Percentiles rank a stretch among this genome's conserved stretches.
Conservation (phyloP, 2,797 vertebrate species). For the Enteromius argenteus region DNA sequence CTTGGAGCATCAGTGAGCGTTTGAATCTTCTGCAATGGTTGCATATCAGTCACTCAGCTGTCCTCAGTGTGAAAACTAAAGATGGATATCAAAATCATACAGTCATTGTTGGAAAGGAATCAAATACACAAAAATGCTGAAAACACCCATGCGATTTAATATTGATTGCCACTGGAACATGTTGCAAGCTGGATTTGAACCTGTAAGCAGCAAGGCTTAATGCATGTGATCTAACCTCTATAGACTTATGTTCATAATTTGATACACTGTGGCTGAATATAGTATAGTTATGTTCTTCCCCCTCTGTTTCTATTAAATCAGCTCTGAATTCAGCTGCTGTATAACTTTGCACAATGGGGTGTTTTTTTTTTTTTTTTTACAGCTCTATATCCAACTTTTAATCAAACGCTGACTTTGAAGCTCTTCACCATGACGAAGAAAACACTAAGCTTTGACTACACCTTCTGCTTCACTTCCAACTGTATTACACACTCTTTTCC, state of each 20-base stretch:
- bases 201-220: neutral
- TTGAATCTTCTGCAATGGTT: too few relatives aligned
- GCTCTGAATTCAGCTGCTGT: constrained; percentile 22
- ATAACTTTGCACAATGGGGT: neutral
- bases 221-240: neutral
- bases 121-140: too few relatives aligned
- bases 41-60: too few relatives aligned
- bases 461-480: constrained; percentile 45
- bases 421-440: constrained; percentile 51
- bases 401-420: constrained; percentile 53
- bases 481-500: constrained; percentile 47
- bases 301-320: constrained; percentile 29
- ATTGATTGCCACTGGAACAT: neutral
- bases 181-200: neutral
- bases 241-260: neutral
- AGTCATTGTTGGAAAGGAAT: too few relatives aligned
- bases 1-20: too few relatives aligned
- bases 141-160: too few relatives aligned
- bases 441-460: constrained; percentile 47
- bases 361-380: neutral
- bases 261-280: constrained; percentile 1
- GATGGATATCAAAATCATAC: too few relatives aligned
- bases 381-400: constrained; percentile 28
- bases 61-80: too few relatives aligned
- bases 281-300: constrained; percentile 1